Percentiles rank a stretch among this genome's conserved stretches.
Conservation (phyloP, 2,888 invertebrate species). For the Megaustenia siamemsis region DNA sequence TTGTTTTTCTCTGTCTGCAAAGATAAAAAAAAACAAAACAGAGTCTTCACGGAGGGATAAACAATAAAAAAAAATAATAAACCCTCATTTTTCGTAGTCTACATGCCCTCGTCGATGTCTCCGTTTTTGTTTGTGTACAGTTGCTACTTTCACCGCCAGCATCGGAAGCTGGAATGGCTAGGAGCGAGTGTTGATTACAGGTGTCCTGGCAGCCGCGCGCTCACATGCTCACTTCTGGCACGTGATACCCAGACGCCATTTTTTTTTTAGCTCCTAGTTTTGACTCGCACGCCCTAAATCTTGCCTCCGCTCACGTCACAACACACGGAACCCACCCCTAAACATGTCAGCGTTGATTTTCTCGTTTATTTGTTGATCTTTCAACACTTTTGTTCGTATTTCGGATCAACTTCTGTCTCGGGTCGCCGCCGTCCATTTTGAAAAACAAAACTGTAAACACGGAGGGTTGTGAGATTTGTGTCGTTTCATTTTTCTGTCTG, state of each 20-base stretch:
- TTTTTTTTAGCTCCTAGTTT: neutral
- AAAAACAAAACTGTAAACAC: neutral
- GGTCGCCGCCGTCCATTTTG: neutral
- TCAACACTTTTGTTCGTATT: neutral
- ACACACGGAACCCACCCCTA: too few species aligned
- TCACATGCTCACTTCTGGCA: neutral
- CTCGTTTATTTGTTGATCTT: neutral
- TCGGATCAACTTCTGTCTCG: neutral
- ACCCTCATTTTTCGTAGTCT: too few species aligned
- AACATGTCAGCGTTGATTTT: neutral
- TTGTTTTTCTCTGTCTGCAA: too few species aligned
- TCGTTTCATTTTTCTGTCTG: constrained; percentile 12
- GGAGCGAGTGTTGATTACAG: neutral
- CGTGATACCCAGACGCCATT: neutral
- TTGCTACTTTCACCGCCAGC: neutral
- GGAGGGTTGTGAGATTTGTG: neutral
- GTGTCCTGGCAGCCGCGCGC: neutral
- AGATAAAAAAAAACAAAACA: too few species aligned
- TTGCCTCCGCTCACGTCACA: neutral
- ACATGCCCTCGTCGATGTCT: too few species aligned
- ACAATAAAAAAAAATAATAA: too few species aligned
- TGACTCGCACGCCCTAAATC: neutral
- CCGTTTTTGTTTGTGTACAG: neutral
- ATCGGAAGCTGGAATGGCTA: neutral
- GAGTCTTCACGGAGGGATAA: too few species aligned